Evolutionary conservation across 35 echinoderm and acorn worm species (phyloP).

Genomic region (Amphiura filiformis): DNA sequence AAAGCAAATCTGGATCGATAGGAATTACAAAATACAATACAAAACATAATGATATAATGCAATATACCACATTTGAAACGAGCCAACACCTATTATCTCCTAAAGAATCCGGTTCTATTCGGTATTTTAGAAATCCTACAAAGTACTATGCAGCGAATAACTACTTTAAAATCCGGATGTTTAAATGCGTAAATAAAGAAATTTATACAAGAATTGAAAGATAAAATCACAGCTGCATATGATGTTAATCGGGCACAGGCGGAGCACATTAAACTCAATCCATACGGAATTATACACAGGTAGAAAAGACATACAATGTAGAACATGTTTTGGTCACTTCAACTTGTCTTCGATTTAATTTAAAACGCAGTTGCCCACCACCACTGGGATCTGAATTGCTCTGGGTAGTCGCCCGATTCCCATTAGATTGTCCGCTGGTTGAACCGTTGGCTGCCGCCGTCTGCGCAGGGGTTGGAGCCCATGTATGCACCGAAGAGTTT

Average conservation of each 20-base stretch:
- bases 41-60: too few species aligned
- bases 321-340: conserved; percentile 76
- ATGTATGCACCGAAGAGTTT: not conserved
- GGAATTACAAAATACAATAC: too few species aligned
- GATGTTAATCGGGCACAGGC: conserved; percentile 21
- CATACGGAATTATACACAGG: conserved; percentile 63
- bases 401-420: too few species aligned
- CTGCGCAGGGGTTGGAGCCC: not conserved
- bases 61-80: too few species aligned
- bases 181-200: not conserved
- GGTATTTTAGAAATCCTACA: conserved; percentile 11
- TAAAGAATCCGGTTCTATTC: not conserved
- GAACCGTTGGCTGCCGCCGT: too few species aligned
- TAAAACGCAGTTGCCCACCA: not conserved
- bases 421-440: too few species aligned
- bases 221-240: conserved; percentile 58
- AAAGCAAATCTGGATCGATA: too few species aligned
- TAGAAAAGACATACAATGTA: conserved; percentile 65
- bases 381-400: too few species aligned
- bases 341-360: conserved; percentile 18
- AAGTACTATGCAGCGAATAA: conserved; percentile 53
- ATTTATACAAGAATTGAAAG: conserved; percentile 37
- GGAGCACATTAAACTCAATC: conserved; percentile 17
- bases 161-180: conserved; percentile 50
- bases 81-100: too few species aligned